Conservation (phyloP, 2,888 invertebrate genomes). For the Gastracanthus pulcherrimus region DNA sequence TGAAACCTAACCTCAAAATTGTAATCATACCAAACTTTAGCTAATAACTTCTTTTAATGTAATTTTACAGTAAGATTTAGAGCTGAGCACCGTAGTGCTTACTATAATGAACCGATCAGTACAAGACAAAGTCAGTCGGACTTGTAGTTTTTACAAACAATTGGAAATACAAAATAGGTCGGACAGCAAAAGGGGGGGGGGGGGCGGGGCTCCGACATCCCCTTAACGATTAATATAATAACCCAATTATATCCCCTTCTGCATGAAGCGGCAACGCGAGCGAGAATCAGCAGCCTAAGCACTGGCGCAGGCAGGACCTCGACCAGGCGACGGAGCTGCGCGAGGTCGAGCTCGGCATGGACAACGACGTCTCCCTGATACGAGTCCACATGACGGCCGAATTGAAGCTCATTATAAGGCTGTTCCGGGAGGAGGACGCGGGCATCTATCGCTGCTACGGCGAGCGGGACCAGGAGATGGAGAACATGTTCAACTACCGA, state of each 20-base stretch:
- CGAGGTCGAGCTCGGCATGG: constrained; percentile 78
- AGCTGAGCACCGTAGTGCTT: no score
- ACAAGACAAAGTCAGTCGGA: no score
- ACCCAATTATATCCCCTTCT: neutral
- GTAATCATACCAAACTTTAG: no score
- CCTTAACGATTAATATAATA: no score
- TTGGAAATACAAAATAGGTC: no score
- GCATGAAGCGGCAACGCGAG: neutral
- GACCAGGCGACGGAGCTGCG: constrained; percentile 68
- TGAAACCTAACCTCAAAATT: no score
- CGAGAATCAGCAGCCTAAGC: constrained; percentile 45
- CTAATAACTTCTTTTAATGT: no score
- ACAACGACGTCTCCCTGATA: constrained; percentile 76
- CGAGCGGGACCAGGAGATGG: constrained; percentile 72
- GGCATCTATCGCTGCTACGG: constrained; percentile 79
- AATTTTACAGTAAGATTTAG: no score
- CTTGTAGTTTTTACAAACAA: no score
- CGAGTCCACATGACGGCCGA: constrained; percentile 76
- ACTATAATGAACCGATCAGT: no score
- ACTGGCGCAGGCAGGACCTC: constrained; percentile 79
- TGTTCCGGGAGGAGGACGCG: constrained; percentile 74
- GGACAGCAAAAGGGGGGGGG: no score
- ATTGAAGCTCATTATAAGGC: constrained; percentile 77
- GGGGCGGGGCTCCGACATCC: no score
- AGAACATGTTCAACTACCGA: constrained; percentile 78